Base-by-base conservation (phyloP, 2,113 vertebrate genomes). In the Neoarius graeffei region DNA sequence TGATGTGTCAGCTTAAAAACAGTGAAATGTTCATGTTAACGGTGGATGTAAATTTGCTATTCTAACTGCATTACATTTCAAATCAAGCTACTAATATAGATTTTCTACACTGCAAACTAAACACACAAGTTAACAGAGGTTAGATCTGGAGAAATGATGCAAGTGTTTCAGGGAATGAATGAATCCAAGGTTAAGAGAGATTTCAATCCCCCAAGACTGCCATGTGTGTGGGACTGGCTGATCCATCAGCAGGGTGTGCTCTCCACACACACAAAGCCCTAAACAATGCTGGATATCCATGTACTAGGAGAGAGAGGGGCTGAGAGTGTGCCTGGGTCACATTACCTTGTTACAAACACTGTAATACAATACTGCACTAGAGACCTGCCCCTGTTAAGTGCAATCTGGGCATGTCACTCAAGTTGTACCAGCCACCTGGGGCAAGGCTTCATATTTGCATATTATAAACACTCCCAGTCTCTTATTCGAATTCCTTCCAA, bases 341-440 rank as follows among this genome's bases (percentile, higher is more conserved):
- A 93, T 92, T 93, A 93, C 91, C 92, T 91, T 93, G 94, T 92
- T 90, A 92, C 92, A 91, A 91, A 92, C n/a, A 54, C 73, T 71
- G 92, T 92, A 95, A 95, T 76, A 91, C 50, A 85, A 94, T 91
- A 90, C 89, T 30, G 67, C 92, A 85, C 91, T 35, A 35, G 91
- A 93, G 94, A 92, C 86, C 25, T 48, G 76, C 60, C 62, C 59
- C 48, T 30, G 7, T 67, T 54, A 64, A 64, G 90, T 27, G 88
- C 92, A 92, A 93, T 93, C 89, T 92, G 92, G 84, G 57, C 76
- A 88, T 64, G 74, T 84, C 17, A 42, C 54, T 48, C 30, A 77
- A 54, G 69, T 23, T 79, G 35, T 56, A 85, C 60, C 17, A 56
- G 52, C 19, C 88, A 86, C 83, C 85, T 87, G 54, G 59, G 54